Evolutionary conservation across 2,888 invertebrate species (phyloP).

Genomic region (Drosophila kuntzei): DNA sequence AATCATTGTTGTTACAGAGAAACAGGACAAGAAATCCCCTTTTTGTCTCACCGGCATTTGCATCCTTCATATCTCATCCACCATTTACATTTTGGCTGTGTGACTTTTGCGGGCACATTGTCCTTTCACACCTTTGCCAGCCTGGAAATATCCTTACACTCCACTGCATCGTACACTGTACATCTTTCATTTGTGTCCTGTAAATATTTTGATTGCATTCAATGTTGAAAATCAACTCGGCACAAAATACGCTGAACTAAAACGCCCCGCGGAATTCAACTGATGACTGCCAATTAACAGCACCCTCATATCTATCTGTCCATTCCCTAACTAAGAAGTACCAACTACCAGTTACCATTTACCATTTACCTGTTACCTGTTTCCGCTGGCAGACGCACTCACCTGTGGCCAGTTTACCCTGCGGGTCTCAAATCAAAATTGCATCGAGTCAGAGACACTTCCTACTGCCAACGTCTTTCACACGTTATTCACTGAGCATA

Average conservation of each 20-base stretch:
- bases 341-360: constrained; percentile 26
- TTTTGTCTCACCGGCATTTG: constrained; percentile 58
- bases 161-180: constrained; percentile 43
- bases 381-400: constrained; percentile 61
- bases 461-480: constrained; percentile 54
- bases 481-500: constrained; percentile 76
- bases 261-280: constrained; percentile 29
- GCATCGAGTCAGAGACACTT: constrained; percentile 62
- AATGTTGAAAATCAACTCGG: constrained; percentile 8
- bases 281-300: constrained; percentile 45
- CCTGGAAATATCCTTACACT: constrained; percentile 46
- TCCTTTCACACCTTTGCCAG: constrained; percentile 67
- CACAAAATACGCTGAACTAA: background rate
- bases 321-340: constrained; percentile 17
- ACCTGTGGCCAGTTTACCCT: constrained; percentile 65
- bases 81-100: constrained; percentile 14
- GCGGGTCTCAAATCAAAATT: constrained; percentile 73
- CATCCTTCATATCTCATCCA: constrained; percentile 33
- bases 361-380: constrained; percentile 36
- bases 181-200: constrained; percentile 18
- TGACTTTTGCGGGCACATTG: constrained; percentile 58
- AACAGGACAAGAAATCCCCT: constrained; percentile 36
- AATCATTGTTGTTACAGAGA: constrained; percentile 34
- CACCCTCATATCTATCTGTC: constrained; percentile 38
- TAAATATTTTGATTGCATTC: constrained; percentile 75